Evolutionary conservation across 2,797 vertebrate species (phyloP).

Genomic region (Thripadectes ignobilis): DNA sequence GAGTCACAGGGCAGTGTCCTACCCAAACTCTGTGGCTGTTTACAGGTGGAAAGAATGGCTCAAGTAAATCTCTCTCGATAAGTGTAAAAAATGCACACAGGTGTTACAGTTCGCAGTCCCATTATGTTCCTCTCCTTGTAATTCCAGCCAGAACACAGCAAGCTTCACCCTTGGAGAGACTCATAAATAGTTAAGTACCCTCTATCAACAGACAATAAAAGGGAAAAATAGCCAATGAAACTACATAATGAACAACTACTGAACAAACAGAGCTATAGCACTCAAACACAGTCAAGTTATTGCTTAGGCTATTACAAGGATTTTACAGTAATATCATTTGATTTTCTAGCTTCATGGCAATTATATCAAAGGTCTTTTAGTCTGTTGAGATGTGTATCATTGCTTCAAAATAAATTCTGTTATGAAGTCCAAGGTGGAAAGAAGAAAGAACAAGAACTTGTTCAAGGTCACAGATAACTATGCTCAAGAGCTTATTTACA

Average conservation of each 20-base stretch:
- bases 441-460: not conserved
- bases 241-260: slow-evolving; percentile 71
- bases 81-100: not conserved
- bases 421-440: slow-evolving; percentile 9
- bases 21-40: not conserved
- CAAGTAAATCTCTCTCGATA: not conserved
- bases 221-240: slow-evolving; percentile 72
- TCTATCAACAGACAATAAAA: slow-evolving; percentile 65
- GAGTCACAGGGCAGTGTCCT: not conserved
- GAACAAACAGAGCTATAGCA: slow-evolving; percentile 61
- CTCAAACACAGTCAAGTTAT: slow-evolving; percentile 40
- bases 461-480: not conserved
- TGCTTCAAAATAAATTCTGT: slow-evolving; percentile 38
- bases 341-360: slow-evolving; percentile 49
- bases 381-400: not conserved
- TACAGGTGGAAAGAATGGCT: not conserved
- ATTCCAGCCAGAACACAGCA: slow-evolving; percentile 57
- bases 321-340: slow-evolving; percentile 60
- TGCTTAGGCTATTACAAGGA: slow-evolving; percentile 55
- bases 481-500: not conserved
- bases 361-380: slow-evolving; percentile 45
- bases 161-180: slow-evolving; percentile 55
- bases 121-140: slow-evolving; percentile 10
- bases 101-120: not conserved
- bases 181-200: slow-evolving; percentile 69